Base-by-base conservation (phyloP, 1,140 invertebrate genomes). In the Nymphalis io region DNA sequence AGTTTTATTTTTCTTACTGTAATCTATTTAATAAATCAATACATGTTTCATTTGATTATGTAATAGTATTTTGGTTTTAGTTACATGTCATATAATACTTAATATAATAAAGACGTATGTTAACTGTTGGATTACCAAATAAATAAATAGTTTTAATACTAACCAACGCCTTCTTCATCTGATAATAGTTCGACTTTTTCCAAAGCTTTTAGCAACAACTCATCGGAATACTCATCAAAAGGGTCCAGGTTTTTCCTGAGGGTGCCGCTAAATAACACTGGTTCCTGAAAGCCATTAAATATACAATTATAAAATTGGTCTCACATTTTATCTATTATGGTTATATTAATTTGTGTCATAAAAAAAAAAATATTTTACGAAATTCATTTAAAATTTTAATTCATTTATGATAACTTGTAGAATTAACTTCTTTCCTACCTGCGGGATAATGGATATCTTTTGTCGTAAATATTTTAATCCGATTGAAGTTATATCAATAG, bases 201-300 rank as follows among this genome's bases (percentile, higher is more conserved):
- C 5, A 98, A 87, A 15, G 95, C 96, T 67, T 92, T 92, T 94
- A 97, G 96, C 0, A 98, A 80, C 20, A 94, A 89, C 0, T 93
- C 92, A 81, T 98, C 97, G 0, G 93, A 84, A 85, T 94, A 96
- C 60, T 95, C 92, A 42, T 95, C 93, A 71, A 97, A 97, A 0
- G 96, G 96, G 90, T 97, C 96, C 20, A 97, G 88, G 88, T 97
- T 97, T 75, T 94, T 94, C 20, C 96, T 93, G 76, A 98, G 93
- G 11, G 93, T 95, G 13, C 96, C 96, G 27, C 94, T 95, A 78
- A 98, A 98, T 13, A 98, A 83, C 0, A 98, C 94, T 0, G 97
- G 97, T 71, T 96, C 96, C 92, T 98, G 96, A 18, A 70, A 73
- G 51, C 27, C 27, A 33, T 33, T 33, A 6, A 6, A 33, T 33